Percentiles rank a stretch among this genome's conserved stretches.
phyloP scores from a whole-genome alignment of 1,140 invertebrate genomes.

The Cephus cinctus region DNA sequence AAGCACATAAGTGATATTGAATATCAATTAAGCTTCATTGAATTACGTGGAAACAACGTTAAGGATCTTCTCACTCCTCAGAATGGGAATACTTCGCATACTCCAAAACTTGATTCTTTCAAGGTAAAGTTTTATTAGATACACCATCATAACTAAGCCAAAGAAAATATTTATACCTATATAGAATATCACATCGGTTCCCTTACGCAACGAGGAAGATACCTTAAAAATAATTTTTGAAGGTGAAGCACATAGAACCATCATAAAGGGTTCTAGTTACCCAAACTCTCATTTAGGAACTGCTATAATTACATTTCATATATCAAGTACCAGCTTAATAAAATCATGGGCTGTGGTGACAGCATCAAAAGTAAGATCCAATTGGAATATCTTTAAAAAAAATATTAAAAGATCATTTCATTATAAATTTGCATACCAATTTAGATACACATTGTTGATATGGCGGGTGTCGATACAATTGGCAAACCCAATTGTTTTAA shows the following conservation, averaged over 20 bases:
- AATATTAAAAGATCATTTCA: background rate
- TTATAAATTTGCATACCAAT: background rate
- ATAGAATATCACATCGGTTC: constrained; percentile 13
- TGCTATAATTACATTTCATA: constrained; percentile 23
- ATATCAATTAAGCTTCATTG: constrained; percentile 24
- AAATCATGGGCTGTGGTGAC: constrained; percentile 19
- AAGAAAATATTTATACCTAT: background rate
- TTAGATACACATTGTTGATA: constrained; percentile 31
- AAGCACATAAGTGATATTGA: constrained; percentile 15
- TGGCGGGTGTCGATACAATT: constrained; percentile 23
- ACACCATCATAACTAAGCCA: too few relatives aligned
- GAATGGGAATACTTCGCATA: constrained; percentile 7
- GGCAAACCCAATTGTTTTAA: constrained; percentile 18
- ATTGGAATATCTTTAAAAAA: background rate
- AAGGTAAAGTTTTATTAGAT: constrained; percentile 16
- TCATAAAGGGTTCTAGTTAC: constrained; percentile 11
- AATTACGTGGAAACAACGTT: constrained; percentile 19
- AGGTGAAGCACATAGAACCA: constrained; percentile 21
- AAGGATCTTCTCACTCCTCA: constrained; percentile 16
- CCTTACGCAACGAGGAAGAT: constrained; percentile 12
- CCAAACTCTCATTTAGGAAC: constrained; percentile 21
- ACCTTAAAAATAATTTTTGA: constrained; percentile 19
- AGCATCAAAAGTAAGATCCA: constrained; percentile 19
- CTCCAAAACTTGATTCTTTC: constrained; percentile 15
- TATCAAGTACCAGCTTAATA: constrained; percentile 21